Evolutionary conservation across 2,113 vertebrate species (phyloP).

Genomic region (Mastomys coucha): DNA sequence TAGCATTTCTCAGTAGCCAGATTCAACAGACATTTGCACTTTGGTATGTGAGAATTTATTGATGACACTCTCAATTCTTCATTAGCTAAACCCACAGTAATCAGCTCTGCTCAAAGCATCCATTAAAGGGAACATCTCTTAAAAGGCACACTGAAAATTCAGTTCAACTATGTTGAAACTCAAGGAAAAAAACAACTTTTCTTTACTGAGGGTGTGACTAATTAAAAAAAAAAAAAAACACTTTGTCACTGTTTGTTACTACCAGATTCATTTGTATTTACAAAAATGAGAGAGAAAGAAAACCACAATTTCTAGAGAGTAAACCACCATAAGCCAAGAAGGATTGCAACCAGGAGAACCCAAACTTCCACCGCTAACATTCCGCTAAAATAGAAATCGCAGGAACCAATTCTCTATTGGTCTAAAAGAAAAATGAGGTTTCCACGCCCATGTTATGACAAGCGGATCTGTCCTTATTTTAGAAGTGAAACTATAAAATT

Average conservation of each 20-base stretch:
- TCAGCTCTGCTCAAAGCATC: not conserved
- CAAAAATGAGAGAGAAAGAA: not conserved
- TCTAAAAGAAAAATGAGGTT: not conserved
- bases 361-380: not conserved
- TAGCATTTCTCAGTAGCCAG: not conserved
- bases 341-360: not conserved
- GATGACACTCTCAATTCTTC: not conserved
- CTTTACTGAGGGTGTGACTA: not conserved
- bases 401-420: not conserved
- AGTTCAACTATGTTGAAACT: not conserved
- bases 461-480: not conserved
- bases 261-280: not conserved
- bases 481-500: not conserved
- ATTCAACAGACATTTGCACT: not conserved
- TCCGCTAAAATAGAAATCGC: not conserved
- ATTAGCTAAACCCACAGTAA: not conserved
- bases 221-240: not conserved
- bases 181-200: not conserved
- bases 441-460: not conserved
- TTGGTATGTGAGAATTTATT: not conserved
- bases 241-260: not conserved
- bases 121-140: not conserved
- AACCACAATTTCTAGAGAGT: conserved; percentile 48
- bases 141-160: not conserved
- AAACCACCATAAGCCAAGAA: not conserved